Conservation (phyloP, 2,797 vertebrate species). For the Acanthopagrus latus region DNA sequence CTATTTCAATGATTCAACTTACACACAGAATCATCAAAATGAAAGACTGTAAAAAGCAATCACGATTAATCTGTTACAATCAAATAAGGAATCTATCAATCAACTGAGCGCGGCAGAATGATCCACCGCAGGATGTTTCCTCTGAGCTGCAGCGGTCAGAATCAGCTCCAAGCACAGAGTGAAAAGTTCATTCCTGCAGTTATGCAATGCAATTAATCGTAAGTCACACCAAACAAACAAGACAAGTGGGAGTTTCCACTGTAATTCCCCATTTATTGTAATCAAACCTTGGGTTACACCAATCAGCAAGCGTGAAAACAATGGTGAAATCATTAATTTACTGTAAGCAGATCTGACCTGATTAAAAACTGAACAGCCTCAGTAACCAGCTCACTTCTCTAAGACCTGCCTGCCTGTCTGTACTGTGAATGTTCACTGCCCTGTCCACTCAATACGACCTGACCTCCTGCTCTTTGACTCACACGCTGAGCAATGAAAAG, state of each 20-base stretch:
- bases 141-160: background rate
- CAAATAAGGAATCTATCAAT: background rate
- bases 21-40: no score
- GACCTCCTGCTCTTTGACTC: conserved; percentile 37
- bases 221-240: background rate
- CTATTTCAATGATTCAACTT: no score
- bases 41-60: no score
- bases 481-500: conserved; percentile 30
- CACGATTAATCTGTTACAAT: no score
- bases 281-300: conserved; percentile 35
- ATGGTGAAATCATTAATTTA: conserved; percentile 23
- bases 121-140: background rate
- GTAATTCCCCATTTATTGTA: background rate
- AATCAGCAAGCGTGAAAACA: conserved; percentile 1
- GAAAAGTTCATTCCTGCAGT: background rate
- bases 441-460: background rate
- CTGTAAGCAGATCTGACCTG: background rate
- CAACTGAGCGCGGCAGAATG: background rate
- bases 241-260: conserved; percentile 20
- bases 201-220: background rate
- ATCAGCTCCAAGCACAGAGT: background rate
- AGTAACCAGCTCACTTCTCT: background rate
- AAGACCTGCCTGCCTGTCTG: background rate
- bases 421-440: background rate
- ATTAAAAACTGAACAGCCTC: background rate